Evolutionary conservation across 2,797 vertebrate genomes (phyloP), one percentile per base, ranked within the genome.

Genomic region (Carapus acus): DNA sequence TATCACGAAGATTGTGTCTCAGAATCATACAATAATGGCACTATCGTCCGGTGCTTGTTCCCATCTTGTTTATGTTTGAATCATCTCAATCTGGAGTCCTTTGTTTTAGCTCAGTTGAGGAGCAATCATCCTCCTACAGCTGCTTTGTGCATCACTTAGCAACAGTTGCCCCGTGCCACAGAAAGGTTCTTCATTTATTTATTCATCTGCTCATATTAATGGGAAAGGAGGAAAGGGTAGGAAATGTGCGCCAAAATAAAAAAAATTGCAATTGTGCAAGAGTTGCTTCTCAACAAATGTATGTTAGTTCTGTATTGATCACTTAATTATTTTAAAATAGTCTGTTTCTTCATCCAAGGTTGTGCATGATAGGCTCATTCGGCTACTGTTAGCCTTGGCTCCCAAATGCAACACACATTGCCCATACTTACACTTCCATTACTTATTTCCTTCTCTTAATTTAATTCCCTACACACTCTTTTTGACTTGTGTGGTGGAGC

Each of bases 101-200:
- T 53, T 14, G 43, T 47, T 34, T 36, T 6, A 65, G 17, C 48
- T 19, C 14, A 40, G 27, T 17, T 53, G 34, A 56, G 34, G 56
- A 44, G 67, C 51, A 52, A 48, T 65, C 59, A 18, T 48, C 40
- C 66, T 52, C 43, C 67, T 42, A 9, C 14, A 47, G 50, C 69
- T 55, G 22, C 37, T 47, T 41, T 29, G n/a, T 50, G 47, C 29
- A 34, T 77, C 68, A 58, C 67, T 53, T 56, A 70, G 73, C 69
- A 80, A 79, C 79, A 51, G 71, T 72, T 74, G 53, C 41, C 50
- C 42, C 57, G 22, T 53, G 33, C 47, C 44, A 21, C 57, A 43
- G 39, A 17, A 9, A 47, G 47, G 29, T 29, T 23, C n/a, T 2
- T 23, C n/a, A 16, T 51, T 40, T 34, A 6, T 20, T 43, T 17